A percentile compares a stretch with the other conserved stretches of the same genome.
phyloP scores from a whole-genome alignment of 2,888 invertebrate species.

The Antitype chi region DNA sequence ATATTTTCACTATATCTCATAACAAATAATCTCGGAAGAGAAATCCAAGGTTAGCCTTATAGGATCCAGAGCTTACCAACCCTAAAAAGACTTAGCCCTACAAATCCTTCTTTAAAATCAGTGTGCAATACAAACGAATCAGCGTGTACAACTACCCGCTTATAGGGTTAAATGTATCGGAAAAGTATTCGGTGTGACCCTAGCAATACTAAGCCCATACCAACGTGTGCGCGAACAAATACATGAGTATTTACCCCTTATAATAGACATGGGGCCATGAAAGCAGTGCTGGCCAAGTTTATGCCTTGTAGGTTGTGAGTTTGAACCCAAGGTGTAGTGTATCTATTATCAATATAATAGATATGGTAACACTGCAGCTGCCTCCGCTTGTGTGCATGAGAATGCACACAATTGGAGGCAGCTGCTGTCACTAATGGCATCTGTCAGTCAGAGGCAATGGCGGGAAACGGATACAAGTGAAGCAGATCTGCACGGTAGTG shows the following conservation, averaged over 20 bases:
- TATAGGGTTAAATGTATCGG: slow-evolving; percentile 64
- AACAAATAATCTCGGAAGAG: not conserved
- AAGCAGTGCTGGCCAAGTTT: not conserved
- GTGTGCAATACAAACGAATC: slow-evolving; percentile 51
- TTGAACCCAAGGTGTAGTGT: too few species aligned
- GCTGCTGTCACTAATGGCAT: too few species aligned
- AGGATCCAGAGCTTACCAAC: not conserved
- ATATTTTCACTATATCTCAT: not conserved
- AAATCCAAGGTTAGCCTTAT: not conserved
- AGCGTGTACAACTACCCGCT: slow-evolving; percentile 54
- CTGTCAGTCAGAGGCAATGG: too few species aligned
- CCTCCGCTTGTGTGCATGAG: too few species aligned
- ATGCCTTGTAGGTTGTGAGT: too few species aligned
- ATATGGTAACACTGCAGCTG: too few species aligned
- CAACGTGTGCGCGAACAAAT: slow-evolving; percentile 49
- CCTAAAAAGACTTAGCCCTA: slow-evolving; percentile 16
- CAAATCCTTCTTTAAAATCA: slow-evolving; percentile 41
- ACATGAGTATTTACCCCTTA: slow-evolving; percentile 66
- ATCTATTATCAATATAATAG: too few species aligned
- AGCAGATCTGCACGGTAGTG: too few species aligned
- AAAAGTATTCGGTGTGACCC: slow-evolving; percentile 62
- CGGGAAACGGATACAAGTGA: too few species aligned
- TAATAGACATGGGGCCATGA: slow-evolving; percentile 60
- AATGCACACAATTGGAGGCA: too few species aligned
- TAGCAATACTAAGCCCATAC: slow-evolving; percentile 48